phyloP scores from a whole-genome alignment of 2,113 vertebrate genomes.

The Cercopithecus mona region DNA sequence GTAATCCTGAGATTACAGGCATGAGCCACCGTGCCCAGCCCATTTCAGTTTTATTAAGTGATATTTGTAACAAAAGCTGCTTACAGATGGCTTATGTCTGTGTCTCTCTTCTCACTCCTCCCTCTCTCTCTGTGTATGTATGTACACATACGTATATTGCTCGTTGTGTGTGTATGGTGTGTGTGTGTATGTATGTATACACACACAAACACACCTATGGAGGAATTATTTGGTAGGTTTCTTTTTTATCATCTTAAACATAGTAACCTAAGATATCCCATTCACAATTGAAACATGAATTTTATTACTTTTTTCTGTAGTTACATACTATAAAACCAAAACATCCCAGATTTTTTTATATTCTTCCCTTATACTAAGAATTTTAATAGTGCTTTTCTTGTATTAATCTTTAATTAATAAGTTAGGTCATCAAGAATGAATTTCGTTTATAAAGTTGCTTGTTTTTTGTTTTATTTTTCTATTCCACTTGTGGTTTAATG shows the following conservation, averaged over 20 bases:
- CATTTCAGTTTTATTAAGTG: conserved; percentile 2
- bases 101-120: not conserved
- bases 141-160: not conserved
- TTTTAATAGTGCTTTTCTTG: conserved; percentile 22
- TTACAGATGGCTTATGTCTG: not conserved
- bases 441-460: not conserved
- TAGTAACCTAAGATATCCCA: not conserved
- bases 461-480: not conserved
- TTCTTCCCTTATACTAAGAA: not conserved
- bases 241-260: not conserved
- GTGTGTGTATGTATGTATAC: not conserved
- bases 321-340: not conserved
- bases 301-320: not conserved
- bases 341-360: not conserved
- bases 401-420: conserved; percentile 1
- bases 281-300: not conserved
- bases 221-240: not conserved
- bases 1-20: too few species aligned
- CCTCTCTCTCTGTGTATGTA: not conserved
- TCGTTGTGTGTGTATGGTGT: not conserved
- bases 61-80: conserved; percentile 5
- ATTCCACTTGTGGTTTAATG: conserved; percentile 22
- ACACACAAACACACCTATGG: not conserved
- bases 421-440: not conserved
- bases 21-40: too few species aligned